These are phyloP conservation scores for Osedax frankpressi DNA, from an alignment of 2,888 invertebrate species.

Conservation along the genomic window DNA sequence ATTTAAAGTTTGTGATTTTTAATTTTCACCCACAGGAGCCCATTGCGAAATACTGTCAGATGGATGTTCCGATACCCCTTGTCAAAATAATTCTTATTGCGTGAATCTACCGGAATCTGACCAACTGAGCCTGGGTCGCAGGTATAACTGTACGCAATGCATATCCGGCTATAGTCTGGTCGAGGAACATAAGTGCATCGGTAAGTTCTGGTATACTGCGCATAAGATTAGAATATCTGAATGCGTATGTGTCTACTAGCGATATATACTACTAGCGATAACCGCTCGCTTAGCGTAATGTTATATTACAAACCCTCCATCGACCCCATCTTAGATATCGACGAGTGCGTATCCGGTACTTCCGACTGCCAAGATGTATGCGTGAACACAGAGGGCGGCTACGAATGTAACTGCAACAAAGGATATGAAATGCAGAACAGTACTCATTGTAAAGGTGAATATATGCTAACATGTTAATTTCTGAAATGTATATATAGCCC, in stretches of 20 bases:
- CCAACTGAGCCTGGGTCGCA: neutral
- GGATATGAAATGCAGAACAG: neutral
- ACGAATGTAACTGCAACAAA: neutral
- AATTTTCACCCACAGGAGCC: neutral
- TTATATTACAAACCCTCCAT: neutral
- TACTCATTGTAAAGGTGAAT: conserved; percentile 6
- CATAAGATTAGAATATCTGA: no score
- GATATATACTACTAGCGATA: no score
- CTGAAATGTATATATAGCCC: no score
- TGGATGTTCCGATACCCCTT: conserved; percentile 7
- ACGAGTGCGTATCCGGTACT: neutral
- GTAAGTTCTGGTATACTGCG: no score
- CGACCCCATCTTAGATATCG: neutral
- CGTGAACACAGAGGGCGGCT: neutral
- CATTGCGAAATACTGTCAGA: conserved; percentile 9
- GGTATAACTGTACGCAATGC: conserved; percentile 6
- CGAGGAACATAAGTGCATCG: conserved; percentile 1
- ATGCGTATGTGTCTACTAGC: no score
- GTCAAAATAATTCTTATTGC: neutral
- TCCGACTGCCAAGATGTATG: neutral
- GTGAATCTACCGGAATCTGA: neutral
- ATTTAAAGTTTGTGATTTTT: no score
- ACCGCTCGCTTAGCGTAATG: no score
- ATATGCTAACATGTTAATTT: no score
- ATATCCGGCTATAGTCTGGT: neutral